Conservation (phyloP, 2,113 vertebrate species). For the Paramormyrops kingsleyae region DNA sequence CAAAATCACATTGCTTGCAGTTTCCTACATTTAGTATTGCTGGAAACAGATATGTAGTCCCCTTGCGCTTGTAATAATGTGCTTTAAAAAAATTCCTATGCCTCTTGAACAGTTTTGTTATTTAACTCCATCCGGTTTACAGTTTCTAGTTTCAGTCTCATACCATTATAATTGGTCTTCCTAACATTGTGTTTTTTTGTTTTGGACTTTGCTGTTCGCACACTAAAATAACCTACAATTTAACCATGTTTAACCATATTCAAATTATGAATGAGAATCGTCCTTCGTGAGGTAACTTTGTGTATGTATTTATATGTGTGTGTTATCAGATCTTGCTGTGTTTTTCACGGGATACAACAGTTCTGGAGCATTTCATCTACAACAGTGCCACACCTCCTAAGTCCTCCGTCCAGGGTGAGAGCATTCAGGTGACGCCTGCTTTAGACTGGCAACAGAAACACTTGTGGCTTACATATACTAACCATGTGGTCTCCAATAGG, state of each 20-base stretch:
- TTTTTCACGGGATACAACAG: conserved; percentile 87
- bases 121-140: too few species aligned
- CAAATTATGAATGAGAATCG: neutral
- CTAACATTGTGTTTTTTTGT: too few species aligned
- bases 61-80: too few species aligned
- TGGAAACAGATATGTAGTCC: too few species aligned
- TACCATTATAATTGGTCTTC: neutral
- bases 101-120: too few species aligned
- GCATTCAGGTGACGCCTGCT: neutral
- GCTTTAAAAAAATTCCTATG: too few species aligned
- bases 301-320: conserved; percentile 9
- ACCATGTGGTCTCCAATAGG: conserved; percentile 53
- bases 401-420: conserved; percentile 84
- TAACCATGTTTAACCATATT: neutral
- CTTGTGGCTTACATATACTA: neutral
- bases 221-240: neutral
- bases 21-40: too few species aligned
- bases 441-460: neutral
- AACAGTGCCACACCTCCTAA: conserved; percentile 90
- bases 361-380: conserved; percentile 85
- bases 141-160: too few species aligned
- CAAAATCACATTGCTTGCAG: too few species aligned
- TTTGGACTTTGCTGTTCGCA: neutral
- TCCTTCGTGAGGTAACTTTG: neutral
- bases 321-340: conserved; percentile 80